Conservation (phyloP, 2,113 vertebrate genomes). For the Anolis sagrei region DNA sequence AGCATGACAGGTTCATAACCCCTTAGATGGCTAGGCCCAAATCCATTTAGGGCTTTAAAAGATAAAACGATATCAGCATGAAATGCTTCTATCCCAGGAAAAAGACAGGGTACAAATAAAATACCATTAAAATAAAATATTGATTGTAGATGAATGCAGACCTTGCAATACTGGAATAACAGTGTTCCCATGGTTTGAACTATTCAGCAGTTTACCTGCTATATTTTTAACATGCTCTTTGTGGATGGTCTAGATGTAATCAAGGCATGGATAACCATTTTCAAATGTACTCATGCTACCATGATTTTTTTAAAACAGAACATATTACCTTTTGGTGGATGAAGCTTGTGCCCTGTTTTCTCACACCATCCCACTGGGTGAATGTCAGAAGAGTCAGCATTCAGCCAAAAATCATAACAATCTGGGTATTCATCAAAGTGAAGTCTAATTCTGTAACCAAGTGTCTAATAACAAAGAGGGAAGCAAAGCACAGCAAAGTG, state of each 20-base stretch:
- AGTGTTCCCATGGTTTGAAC: neutral
- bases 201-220: neutral
- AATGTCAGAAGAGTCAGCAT: constrained; percentile 85
- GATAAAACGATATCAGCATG: neutral
- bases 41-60: neutral
- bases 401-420: constrained; percentile 89
- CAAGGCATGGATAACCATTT: neutral
- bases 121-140: neutral
- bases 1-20: neutral
- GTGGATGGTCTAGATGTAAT: neutral
- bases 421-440: constrained; percentile 87
- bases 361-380: constrained; percentile 89
- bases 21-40: neutral
- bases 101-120: neutral
- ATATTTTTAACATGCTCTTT: neutral
- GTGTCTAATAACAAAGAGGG: constrained; percentile 75
- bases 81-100: neutral
- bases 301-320: neutral
- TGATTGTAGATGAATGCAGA: neutral
- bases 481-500: neutral
- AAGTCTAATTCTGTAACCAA: constrained; percentile 84
- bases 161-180: neutral
- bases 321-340: constrained; percentile 84
- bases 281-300: neutral
- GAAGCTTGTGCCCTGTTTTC: constrained; percentile 87